Evolutionary conservation across 30 jellyfish, hydroid and myxozoan species (phyloP).

Genomic region (Turritopsis dohrnii): DNA sequence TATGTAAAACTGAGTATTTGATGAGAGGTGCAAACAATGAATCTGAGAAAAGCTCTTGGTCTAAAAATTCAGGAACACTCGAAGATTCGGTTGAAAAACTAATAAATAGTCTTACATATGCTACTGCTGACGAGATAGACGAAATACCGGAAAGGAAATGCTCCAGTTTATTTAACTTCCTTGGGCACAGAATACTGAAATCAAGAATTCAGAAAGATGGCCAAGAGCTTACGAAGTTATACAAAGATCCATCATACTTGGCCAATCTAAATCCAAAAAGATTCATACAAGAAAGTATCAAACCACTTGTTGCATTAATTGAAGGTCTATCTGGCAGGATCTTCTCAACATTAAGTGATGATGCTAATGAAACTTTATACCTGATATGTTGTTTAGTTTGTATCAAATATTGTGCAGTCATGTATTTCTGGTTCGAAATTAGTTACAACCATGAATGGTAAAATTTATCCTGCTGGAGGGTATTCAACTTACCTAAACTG

Average conservation of each 20-base stretch:
- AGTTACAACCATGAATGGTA: conserved; percentile 9
- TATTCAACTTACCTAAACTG: background rate
- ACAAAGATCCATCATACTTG: too few relatives aligned
- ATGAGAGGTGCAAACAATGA: background rate
- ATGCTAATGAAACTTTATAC: background rate
- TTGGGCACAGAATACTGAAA: background rate
- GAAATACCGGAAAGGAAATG: background rate
- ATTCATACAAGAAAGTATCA: too few relatives aligned
- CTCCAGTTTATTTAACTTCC: background rate
- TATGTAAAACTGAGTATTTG: background rate
- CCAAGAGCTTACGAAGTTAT: background rate
- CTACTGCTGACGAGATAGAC: background rate
- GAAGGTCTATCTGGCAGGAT: background rate
- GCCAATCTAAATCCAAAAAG: background rate
- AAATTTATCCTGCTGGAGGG: too few relatives aligned
- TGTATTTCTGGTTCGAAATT: conserved; percentile 8
- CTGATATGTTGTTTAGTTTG: background rate
- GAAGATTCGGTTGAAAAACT: background rate
- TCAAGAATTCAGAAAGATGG: background rate
- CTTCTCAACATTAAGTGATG: background rate
- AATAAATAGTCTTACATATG: background rate
- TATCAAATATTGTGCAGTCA: background rate
- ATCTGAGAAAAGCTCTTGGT: background rate
- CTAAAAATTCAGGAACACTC: background rate
- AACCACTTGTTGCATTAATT: background rate